Base-by-base conservation (phyloP, 2,113 vertebrate genomes). In the Dasypus novemcinctus region DNA sequence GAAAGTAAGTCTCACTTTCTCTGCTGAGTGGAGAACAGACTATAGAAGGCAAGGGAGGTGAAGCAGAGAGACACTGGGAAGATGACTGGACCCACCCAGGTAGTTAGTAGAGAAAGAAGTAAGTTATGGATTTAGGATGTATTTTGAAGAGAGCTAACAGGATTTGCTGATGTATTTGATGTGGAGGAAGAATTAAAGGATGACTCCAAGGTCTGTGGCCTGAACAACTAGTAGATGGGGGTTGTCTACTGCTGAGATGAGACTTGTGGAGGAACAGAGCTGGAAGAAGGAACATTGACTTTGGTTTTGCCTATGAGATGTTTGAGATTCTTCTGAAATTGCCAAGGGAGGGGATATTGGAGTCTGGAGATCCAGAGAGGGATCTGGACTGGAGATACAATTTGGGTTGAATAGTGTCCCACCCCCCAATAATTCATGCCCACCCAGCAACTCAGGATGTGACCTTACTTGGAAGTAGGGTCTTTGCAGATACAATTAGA, bases 31-130 rank as follows among this genome's bases (percentile, higher is more conserved):
- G 38, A 64, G 84, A 74, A 23, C 8, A 12, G 79, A 20, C 27
- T 4, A 13, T 7, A 0, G 20, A 75, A 20, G 25, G 31, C 71
- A 10, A 59, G 57, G 54, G 57, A 7, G 49, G n/a, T 17, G 52
- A 17, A 54, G 75, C 8, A 18, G 23, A 10, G 5, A 68, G 57
- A 3, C 31, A 5, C 17, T 12, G 8, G 49, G 38, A 8, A 25
- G 33, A 4, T 4, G 27, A 7, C 1, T 7, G 5, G 1, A 0
- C 4, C 0, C 3, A n/a, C 21, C 52, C 23, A 8, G 4, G 27
- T 1, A 5, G 72, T 29, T 7, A 1, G 33, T 10, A n/a, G 33
- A 31, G 20, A 74, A 23, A 54, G 21, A 49, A 43, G 27, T n/a
- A 36, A 18, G 2, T 27, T 1, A 20, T 0, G 3, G n/a, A 4